A percentile compares a stretch with the other conserved stretches of the same genome.
Conservation (phyloP, 1,140 invertebrate species). For the Lordiphosa stackelbergi region DNA sequence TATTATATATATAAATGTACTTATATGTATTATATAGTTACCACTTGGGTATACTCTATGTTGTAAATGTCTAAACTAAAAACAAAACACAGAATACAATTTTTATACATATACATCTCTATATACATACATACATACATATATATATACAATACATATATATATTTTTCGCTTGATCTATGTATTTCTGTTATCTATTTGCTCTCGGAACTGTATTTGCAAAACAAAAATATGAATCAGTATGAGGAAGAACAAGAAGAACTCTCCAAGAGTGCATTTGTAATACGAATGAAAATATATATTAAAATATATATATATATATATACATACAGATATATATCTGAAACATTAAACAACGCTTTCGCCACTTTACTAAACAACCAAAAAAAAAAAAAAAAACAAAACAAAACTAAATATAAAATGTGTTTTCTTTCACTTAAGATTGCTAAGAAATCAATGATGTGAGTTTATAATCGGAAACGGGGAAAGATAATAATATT, state of each 20-base stretch:
- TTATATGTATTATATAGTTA: constrained; percentile 61
- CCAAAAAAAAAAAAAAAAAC: background rate
- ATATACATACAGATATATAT: background rate
- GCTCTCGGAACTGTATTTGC: constrained; percentile 7
- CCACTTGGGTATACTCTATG: constrained; percentile 49
- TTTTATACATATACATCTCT: constrained; percentile 39
- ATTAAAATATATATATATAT: too few species aligned
- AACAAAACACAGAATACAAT: constrained; percentile 16
- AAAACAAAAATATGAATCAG: background rate
- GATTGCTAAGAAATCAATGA: too few species aligned
- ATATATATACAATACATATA: constrained; percentile 30
- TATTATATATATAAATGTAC: constrained; percentile 37
- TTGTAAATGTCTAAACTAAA: constrained; percentile 59
- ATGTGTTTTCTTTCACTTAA: background rate
- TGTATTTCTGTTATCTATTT: constrained; percentile 45
- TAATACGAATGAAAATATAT: constrained; percentile 47
- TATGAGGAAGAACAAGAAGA: background rate
- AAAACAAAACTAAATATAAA: background rate
- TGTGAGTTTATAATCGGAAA: too few species aligned
- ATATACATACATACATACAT: constrained; percentile 55
- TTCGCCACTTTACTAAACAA: constrained; percentile 51
- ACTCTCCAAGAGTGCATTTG: constrained; percentile 50
- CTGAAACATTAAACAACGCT: constrained; percentile 35
- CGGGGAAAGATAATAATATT: too few species aligned
- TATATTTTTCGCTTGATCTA: constrained; percentile 16